phyloP scores from a whole-genome alignment of 2,113 vertebrate species.

The Malaclemys terrapin region DNA sequence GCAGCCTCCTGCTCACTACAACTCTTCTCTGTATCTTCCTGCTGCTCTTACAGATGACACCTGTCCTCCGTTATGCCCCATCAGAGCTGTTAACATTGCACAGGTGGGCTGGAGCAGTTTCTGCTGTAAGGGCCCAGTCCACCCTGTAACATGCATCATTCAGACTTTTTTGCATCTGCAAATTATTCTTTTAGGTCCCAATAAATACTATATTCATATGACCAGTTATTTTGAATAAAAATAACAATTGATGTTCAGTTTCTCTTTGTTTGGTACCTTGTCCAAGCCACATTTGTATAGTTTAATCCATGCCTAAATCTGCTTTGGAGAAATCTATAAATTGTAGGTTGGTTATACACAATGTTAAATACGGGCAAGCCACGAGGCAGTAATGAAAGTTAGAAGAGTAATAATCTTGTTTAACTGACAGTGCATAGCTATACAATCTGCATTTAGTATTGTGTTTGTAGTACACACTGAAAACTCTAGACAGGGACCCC shows the following conservation, averaged over 20 bases:
- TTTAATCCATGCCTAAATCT: background rate
- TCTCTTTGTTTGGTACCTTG: background rate
- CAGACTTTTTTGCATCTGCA: background rate
- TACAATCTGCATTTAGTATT: background rate
- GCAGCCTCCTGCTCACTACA: background rate
- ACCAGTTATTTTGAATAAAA: background rate
- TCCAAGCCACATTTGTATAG: background rate
- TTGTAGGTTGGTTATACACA: background rate
- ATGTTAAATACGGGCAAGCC: background rate
- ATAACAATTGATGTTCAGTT: background rate
- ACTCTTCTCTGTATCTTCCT: background rate
- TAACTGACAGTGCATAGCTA: slow-evolving; percentile 4
- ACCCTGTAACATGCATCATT: background rate
- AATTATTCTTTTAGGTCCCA: slow-evolving; percentile 5
- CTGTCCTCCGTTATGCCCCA: background rate
- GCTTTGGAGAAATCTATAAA: background rate
- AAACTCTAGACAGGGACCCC: background rate
- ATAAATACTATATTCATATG: background rate
- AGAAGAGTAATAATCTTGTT: slow-evolving; percentile 3
- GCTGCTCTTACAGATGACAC: background rate
- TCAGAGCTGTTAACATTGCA: background rate
- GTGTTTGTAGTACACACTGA: background rate
- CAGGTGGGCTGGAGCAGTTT: background rate
- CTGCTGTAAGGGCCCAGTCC: background rate
- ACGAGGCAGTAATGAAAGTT: slow-evolving; percentile 19